Base-by-base conservation (phyloP, 2,797 vertebrate species). In the Streptopelia turtur region DNA sequence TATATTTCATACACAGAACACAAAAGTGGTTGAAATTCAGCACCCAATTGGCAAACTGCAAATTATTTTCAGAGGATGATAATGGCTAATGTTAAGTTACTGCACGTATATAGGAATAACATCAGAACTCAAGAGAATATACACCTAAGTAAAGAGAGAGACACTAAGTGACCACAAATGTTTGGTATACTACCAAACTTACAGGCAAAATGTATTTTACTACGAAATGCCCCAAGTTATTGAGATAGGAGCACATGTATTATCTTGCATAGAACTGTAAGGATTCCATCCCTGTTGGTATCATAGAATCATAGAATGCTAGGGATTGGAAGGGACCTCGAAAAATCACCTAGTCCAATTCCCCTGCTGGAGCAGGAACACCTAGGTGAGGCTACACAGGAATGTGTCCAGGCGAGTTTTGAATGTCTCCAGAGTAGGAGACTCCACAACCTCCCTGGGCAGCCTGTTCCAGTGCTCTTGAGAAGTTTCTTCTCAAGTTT, bases 181-280 rank as follows among this genome's bases (percentile, higher is more conserved):
- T 16, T 70, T 68, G 8, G 1, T 60, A 43, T 68, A 55, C 45
- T 83, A 91, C 52, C 78, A 94, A 69, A 93, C 21, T 47, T 64
- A 60, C 2, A 90, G 64, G 37, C 3, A 5, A 92, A 82, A 57
- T 74, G 23, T 59, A 76, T 95, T 97, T 94, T 89, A 30, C 61
- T 93, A 66, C 86, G 79, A 95, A 97, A 94, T 43, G 52, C 55
- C 55, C 72, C 35, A 65, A 64, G 41, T 52, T 72, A 72, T 64
- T 81, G 94, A 90, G 81, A 89, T 31, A 72, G 11, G 16, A 90
- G 81, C 4, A 24, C 60, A 60, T 3, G 5, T n/a, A 77, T 55
- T 83, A 66, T 47, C 64, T 95, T 93, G 85, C 80, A 85, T 61
- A 76, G 84, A 93, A 37, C 27, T 23, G 3, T 10, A 78, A 55